Percentiles rank a stretch among this genome's conserved stretches.
phyloP scores from a whole-genome alignment of 2,888 invertebrate genomes.

The Mythimna impura region DNA sequence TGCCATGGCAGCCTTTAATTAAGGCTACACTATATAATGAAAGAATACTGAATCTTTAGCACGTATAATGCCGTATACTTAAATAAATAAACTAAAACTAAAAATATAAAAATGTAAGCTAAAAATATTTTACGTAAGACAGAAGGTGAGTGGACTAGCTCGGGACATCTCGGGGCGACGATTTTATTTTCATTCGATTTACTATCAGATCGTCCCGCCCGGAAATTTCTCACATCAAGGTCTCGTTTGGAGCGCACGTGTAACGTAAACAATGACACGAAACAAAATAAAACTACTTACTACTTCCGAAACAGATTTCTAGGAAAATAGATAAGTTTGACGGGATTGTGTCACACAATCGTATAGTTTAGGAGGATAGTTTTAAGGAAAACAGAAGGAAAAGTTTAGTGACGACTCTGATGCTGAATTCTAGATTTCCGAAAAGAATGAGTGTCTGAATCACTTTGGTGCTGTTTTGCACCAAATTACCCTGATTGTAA shows the following conservation, averaged over 20 bases:
- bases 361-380: neutral
- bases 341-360: neutral
- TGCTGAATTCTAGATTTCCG: neutral
- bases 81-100: neutral
- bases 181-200: conserved; percentile 52
- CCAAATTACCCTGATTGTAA: too few relatives aligned
- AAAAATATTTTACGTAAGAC: conserved; percentile 9
- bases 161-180: conserved; percentile 8
- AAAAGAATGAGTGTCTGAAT: neutral
- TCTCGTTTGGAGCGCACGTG: conserved; percentile 22
- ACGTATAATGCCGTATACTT: too few relatives aligned
- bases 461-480: too few relatives aligned
- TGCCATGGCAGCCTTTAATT: too few relatives aligned
- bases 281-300: conserved; percentile 23
- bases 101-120: conserved; percentile 3
- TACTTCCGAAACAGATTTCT: conserved; percentile 29
- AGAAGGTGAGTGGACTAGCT: neutral
- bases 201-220: conserved; percentile 17
- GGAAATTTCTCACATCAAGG: conserved; percentile 33
- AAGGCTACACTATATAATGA: too few relatives aligned
- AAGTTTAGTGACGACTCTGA: neutral
- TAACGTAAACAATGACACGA: conserved; percentile 22
- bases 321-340: neutral
- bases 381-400: neutral
- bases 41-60: too few relatives aligned